phyloP scores from a whole-genome alignment of 1,140 invertebrate species.

The Drosophila nebulosa region DNA sequence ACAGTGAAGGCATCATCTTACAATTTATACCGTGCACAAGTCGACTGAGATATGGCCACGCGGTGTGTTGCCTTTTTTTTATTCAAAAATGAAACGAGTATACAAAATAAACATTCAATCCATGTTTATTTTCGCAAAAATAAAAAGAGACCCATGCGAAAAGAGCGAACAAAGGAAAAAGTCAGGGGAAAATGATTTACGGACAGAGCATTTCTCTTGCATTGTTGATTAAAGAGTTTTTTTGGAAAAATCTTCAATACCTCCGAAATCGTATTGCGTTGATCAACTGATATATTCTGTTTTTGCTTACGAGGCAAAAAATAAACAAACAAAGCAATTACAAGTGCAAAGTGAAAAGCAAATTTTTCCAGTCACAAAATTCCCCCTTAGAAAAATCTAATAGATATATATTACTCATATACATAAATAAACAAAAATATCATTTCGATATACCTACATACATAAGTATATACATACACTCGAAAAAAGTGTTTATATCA shows the following conservation, averaged over 20 bases:
- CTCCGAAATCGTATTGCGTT: background rate
- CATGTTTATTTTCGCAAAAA: background rate
- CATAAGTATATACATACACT: background rate
- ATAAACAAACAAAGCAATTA: conserved; percentile 51
- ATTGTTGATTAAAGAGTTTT: background rate
- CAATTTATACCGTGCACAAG: conserved; percentile 38
- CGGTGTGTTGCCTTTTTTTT: conserved; percentile 9
- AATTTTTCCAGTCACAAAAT: conserved; percentile 28
- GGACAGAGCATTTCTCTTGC: background rate
- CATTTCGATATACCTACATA: background rate
- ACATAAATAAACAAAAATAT: background rate
- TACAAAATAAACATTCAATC: conserved; percentile 43
- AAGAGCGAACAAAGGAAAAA: background rate
- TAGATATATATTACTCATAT: background rate
- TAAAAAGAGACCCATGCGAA: background rate
- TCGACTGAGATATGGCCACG: background rate
- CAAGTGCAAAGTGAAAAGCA: conserved; percentile 52
- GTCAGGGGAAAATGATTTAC: background rate
- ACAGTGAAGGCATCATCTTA: conserved; percentile 36
- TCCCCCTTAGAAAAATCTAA: conserved; percentile 17
- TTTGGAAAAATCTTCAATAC: background rate
- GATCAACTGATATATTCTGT: background rate
- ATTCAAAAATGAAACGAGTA: conserved; percentile 40
- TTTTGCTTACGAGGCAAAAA: background rate
- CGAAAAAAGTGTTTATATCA: background rate